Base-by-base conservation (phyloP, 2,888 invertebrate species). In the Eudasyphora cyanicolor region DNA sequence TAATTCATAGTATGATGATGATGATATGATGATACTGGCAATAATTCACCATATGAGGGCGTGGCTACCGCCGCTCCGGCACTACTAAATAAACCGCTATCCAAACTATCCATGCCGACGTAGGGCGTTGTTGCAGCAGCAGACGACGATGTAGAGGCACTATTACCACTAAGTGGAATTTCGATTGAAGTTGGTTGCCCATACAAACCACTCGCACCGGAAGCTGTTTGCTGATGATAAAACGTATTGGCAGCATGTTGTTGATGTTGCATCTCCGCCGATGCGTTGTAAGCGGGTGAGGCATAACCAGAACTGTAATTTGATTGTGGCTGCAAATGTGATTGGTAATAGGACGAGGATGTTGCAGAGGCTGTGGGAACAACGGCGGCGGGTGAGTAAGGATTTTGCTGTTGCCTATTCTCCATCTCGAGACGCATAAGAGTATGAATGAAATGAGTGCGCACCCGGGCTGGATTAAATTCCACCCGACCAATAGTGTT, bases 401-500 rank as follows among this genome's bases (percentile, higher is more conserved):
- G 86, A 67, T 95, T 89, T 27, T 89, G 90, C 35, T 96, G 89
- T 64, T 91, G 91, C 0, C 91, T 88, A 93, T 96, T 97, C 92
- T 98, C 98, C 88, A 98, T 92, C 86, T 97, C 96, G 86, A 98
- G 92, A 84, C 98, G 94, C 98, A 98, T 98, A 74, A 99, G 94
- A 0, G 99, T 99, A 90, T 98, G 98, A 88, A 99, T 98, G 90
- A 98, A 99, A 92, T 99, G 99, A 17, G 98, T 98, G 85, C 98
- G 95, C 6, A 99, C 99, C 86, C 99, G 94, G 45, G 97, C 95
- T 0, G 98, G 98, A 92, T 98, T 98, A 91, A 99, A 99, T 92
- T 99, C 99, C 86, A 99, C 97, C 85, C 99, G 94, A 4, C 99
- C 99, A 62, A 96, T 95, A 0, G 96, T 95, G 91, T 99, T 99